A percentile compares a stretch with the other conserved stretches of the same genome.
phyloP scores from a whole-genome alignment of 2,797 vertebrate species.

The Cossypha polioptera region DNA sequence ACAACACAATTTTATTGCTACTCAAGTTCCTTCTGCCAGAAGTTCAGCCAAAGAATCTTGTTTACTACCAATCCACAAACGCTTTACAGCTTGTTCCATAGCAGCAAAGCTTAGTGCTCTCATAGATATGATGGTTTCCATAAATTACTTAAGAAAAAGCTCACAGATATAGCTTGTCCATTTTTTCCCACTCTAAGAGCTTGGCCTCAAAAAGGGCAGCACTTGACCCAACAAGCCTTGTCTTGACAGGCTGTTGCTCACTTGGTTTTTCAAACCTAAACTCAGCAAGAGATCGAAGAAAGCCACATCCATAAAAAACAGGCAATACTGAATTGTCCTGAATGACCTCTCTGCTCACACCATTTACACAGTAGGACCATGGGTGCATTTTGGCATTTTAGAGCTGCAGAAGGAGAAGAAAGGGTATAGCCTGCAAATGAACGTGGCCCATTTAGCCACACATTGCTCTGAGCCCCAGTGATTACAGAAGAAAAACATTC shows the following conservation, averaged over 20 bases:
- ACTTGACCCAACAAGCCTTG: background rate
- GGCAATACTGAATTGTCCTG: background rate
- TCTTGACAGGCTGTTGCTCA: background rate
- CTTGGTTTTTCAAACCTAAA: background rate
- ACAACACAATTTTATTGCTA: background rate
- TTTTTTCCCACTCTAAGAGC: background rate
- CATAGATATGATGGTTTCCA: background rate
- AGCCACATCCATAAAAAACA: background rate
- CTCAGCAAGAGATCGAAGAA: background rate
- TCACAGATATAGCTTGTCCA: background rate
- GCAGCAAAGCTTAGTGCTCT: background rate
- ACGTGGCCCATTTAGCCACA: background rate
- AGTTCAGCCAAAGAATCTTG: slow-evolving; percentile 25
- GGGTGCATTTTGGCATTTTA: background rate
- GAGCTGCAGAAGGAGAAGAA: background rate
- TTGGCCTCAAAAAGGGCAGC: background rate
- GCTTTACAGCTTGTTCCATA: background rate
- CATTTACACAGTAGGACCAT: background rate
- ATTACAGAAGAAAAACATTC: background rate
- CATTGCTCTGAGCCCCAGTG: background rate
- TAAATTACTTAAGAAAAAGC: background rate
- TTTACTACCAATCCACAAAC: background rate
- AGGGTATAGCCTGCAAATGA: background rate
- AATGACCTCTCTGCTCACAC: background rate
- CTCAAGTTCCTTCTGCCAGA: background rate